Evolutionary conservation across 2,797 vertebrate species (phyloP), one percentile per base, ranked within the genome.

Genomic region (Macropodus opercularis): DNA sequence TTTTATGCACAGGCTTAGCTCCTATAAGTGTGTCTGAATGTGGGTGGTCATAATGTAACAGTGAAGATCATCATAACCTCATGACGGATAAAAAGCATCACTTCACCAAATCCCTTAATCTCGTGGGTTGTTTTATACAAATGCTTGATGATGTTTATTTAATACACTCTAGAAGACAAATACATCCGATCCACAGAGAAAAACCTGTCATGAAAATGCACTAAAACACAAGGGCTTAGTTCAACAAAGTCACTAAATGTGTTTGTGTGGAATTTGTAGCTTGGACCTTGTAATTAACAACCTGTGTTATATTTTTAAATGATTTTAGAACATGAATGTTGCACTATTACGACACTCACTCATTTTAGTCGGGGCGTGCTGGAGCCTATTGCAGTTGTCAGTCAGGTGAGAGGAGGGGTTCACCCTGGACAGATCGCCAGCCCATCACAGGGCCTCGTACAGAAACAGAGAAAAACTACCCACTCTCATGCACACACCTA

Each of bases 61-160:
- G 72, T 61, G 71, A 85, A 64, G 80, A 84, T 76, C 66, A 76
- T 76, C 56, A 54, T 75, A 75, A 68, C 81, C 74, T 89, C 80
- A 71, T 58, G 76, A 27, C 71, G 83, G 84, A 89, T 88, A 85
- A 85, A 91, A 90, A 87, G 89, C 92, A 87, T 89, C 89, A 84
- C 85, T 86, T 88, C 73, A 72, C 72, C 38, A 87, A 92, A 92
- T 89, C 90, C 89, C 83, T 88, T 92, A 91, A 92, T 91, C 90
- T 86, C 80, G 41, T 54, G 79, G 69, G 82, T 88, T 54, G 50
- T 69, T 87, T 89, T 73, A 77, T 86, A 83, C 78, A 84, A 91
- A 91, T 64, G 85, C 83, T 85, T 73, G 42, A 77, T 72, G 81
- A 85, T 90, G 91, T 90, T 80, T 79, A 83, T 91, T 89, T 89